Base-by-base conservation (phyloP, 2,888 invertebrate genomes). In the Rhynchonema sp. region DNA sequence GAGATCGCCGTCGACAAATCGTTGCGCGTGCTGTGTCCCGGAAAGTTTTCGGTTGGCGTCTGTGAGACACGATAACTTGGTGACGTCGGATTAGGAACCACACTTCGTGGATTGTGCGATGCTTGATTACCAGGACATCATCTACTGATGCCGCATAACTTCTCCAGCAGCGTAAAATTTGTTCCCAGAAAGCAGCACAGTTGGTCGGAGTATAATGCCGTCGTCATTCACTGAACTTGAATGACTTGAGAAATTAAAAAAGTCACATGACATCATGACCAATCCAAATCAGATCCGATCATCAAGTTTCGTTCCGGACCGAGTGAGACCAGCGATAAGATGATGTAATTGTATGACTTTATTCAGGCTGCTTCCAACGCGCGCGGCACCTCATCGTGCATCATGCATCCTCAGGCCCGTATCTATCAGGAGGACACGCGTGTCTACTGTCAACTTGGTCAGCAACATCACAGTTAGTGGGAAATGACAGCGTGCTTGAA, bases 1-100 rank as follows among this genome's bases (percentile, higher is more conserved):
- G 76, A 77, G 62, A 70, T 75, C 67, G 73, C 74, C 22, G 65
- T 74, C 13, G 76, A 76, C 64, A 66, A 70, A 26, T 70, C 74
- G 1, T 67, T 77, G 30, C 71, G 76, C 2, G 67, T 76, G 30
- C 73, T 75, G 29, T 73, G 72, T 60, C 73, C 73, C 62, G 69
- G 70, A 28, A 70, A 72, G 57, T 69, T 74, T 59, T 72, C 74
- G 57, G 67, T 67, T n/a, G n/a, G n/a, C n/a, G n/a, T n/a, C n/a
- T n/a, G 38, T 38, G 9, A 38, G 17, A 13, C 38, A 38, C 38
- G 9, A 38, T 17, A 38, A 6, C 38, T 13, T 38, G 38, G 9
- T 17, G 6, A 17, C 38, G 17, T 17, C 9, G 9, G 17, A 38
- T 17, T 38, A 17, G 17, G 38, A 38, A 38, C 6, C 38, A 38